These are phyloP conservation scores for Bombus ignitus DNA, from an alignment of 1,140 invertebrate genomes.

Conservation along the genomic window DNA sequence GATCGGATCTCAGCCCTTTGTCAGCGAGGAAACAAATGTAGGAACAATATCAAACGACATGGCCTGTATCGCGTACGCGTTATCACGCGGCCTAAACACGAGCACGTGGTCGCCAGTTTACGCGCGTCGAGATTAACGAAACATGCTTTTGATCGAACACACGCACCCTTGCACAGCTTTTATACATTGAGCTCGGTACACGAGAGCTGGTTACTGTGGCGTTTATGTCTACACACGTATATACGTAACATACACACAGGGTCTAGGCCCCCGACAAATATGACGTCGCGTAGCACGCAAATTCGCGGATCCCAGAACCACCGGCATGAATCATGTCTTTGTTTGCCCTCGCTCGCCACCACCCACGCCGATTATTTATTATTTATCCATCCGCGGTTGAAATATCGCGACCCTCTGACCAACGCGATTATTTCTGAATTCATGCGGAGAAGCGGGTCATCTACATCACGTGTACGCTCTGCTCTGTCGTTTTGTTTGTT, in stretches of 20 bases:
- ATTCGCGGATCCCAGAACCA: slow-evolving; percentile 12
- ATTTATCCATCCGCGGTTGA: slow-evolving; percentile 21
- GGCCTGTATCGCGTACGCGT: background rate
- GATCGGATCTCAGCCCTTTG: background rate
- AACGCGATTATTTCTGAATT: slow-evolving; percentile 10
- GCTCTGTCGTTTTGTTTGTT: background rate
- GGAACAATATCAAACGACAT: background rate
- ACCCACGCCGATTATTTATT: slow-evolving; percentile 9
- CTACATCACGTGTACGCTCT: background rate
- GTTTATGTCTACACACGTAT: background rate
- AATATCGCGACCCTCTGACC: slow-evolving; percentile 11
- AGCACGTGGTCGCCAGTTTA: background rate
- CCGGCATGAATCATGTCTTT: slow-evolving; percentile 24
- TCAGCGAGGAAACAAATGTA: background rate
- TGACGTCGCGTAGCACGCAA: slow-evolving; percentile 21
- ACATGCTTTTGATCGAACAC: slow-evolving; percentile 7
- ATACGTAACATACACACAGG: too few relatives aligned
- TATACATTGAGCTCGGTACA: background rate
- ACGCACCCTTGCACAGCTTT: background rate
- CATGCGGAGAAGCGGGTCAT: background rate
- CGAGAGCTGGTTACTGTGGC: background rate
- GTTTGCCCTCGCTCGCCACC: slow-evolving; percentile 5
- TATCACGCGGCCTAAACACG: slow-evolving; percentile 18
- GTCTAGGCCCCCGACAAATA: background rate
- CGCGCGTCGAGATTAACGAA: slow-evolving; percentile 8